Base-by-base conservation (phyloP, 1,140 invertebrate species). In the Ladona fulva region DNA sequence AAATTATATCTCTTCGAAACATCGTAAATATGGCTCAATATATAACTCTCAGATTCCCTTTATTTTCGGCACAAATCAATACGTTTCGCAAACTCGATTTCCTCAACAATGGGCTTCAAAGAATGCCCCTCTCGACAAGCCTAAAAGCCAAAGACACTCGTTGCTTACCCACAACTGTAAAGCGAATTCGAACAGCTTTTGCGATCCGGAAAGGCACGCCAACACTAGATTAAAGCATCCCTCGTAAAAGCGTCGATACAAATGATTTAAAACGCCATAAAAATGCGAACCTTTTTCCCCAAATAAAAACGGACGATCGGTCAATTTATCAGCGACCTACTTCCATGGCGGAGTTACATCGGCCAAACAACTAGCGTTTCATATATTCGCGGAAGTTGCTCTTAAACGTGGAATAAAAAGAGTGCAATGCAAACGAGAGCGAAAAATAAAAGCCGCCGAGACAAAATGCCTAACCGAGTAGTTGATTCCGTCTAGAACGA, bases 251-350 rank as follows among this genome's bases (percentile, higher is more conserved):
- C 16, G 14, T 19, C 52, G n/a, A 66, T 16, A 66, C n/a, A 12
- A 66, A 66, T 66, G 52, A 66, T 19, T 66, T 22, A 66, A 66
- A 66, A 66, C 3, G 3, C 12, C n/a, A 12, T 66, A 66, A 66
- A 37, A 6, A 66, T 12, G 52, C n/a, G 12, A 66, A 66, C 52
- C 52, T 1, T 37, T 37, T 37, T 5, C 8, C 8, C 29, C 8
- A 37, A 8, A 37, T 37, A 37, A 37, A 37, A 37, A 8, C 8
- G 29, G 29, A 8, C 1, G 3, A 6, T 12, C 52, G 52, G 52
- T 66, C 52, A 66, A 66, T 66, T 66, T 66, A 66, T 22, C 52
- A 22, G 52, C n/a, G 52, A 66, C 52, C 52, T 66, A 66, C 52
- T 66, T 66, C 12, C n/a, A 3, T 3, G n/a, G 14, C 52, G n/a